Conservation (phyloP, 2,888 invertebrate genomes). For the Ormyrus labotus region DNA sequence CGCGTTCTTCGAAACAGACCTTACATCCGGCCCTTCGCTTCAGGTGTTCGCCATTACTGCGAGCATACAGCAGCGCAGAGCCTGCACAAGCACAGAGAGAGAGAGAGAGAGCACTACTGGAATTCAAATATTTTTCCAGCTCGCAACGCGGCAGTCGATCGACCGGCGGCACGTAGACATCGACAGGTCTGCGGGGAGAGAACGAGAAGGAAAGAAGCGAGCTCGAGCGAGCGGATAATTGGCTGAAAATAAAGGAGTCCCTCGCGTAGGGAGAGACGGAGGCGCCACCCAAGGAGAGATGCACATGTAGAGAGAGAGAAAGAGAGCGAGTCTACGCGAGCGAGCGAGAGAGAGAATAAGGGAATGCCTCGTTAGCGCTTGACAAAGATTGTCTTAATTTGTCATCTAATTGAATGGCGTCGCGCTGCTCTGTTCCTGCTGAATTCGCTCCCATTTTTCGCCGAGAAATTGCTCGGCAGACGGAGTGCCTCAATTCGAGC, state of each 20-base stretch:
- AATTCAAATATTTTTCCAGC: too few species aligned
- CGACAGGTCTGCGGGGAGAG: not conserved
- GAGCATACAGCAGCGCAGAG: too few species aligned
- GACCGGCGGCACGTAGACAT: not conserved
- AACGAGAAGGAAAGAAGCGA: not conserved
- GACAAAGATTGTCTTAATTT: constrained; percentile 10
- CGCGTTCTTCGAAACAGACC: too few species aligned
- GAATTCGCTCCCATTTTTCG: too few species aligned
- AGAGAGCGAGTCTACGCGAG: too few species aligned
- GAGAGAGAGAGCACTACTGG: too few species aligned
- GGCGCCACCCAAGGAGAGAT: constrained; percentile 8
- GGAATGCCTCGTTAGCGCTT: constrained; percentile 4
- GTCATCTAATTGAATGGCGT: not conserved
- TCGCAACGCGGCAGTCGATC: not conserved
- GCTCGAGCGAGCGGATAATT: constrained; percentile 16
- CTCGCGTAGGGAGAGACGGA: not conserved
- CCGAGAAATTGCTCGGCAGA: not conserved
- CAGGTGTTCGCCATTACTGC: too few species aligned
- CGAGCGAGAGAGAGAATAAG: not conserved
- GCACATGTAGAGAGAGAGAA: not conserved
- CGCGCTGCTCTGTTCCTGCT: not conserved
- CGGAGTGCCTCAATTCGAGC: not conserved
- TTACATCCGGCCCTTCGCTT: too few species aligned
- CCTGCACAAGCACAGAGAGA: too few species aligned
- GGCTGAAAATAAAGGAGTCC: constrained; percentile 21